Conservation (phyloP, 2,113 vertebrate genomes). For the Sitta europaea region DNA sequence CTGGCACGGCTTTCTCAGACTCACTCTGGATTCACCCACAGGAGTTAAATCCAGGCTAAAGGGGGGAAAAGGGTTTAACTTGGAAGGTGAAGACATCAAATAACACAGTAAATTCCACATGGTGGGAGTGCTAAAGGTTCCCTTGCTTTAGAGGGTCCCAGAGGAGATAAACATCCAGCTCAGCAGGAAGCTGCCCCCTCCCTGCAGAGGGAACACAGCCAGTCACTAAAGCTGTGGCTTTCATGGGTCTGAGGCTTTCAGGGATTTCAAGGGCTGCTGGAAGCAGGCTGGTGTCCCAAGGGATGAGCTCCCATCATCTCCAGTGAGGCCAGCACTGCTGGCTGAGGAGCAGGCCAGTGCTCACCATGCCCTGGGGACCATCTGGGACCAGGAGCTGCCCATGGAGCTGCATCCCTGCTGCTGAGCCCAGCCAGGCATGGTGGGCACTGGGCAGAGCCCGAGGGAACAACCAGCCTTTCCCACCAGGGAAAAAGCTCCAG, state of each 20-base stretch:
- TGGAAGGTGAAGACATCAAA: not conserved
- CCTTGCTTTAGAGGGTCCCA: not conserved
- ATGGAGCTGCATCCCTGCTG: not conserved
- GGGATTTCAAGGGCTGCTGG: not conserved
- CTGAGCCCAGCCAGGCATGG: rapidly evolving
- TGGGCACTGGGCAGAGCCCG: not conserved
- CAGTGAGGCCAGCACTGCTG: not conserved
- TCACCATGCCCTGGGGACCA: not conserved
- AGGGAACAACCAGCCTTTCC: not conserved
- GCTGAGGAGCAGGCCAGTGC: not conserved
- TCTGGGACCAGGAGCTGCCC: not conserved
- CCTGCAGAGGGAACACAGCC: not conserved
- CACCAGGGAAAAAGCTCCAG: not conserved
- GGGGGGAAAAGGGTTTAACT: not conserved
- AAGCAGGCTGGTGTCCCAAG: not conserved
- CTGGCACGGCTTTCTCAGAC: not conserved
- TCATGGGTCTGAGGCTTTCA: not conserved
- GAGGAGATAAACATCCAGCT: not conserved
- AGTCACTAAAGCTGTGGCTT: not conserved
- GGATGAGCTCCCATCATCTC: not conserved
- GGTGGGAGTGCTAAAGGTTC: not conserved
- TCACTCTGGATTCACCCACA: not conserved
- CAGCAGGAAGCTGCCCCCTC: not conserved
- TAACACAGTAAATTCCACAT: not conserved
- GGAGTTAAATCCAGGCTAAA: not conserved